Conservation (phyloP, 1,140 invertebrate genomes). For the Lasioglossum albipes region DNA sequence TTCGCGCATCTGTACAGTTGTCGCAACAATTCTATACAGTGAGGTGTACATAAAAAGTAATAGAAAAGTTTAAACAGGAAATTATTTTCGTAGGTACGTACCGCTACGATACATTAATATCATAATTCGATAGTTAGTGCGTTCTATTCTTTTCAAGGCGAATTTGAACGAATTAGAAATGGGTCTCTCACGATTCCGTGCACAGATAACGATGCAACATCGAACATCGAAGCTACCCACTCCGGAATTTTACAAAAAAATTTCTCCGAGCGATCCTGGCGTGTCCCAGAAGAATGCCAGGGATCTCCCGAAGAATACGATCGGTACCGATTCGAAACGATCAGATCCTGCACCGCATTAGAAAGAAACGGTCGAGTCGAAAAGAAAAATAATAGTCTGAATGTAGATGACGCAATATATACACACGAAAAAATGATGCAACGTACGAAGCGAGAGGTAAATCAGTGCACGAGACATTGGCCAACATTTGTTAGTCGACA, state of each 20-base stretch:
- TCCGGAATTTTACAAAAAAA: conserved; percentile 56
- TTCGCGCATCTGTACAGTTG: not conserved
- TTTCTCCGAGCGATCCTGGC: conserved; percentile 18
- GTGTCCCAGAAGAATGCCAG: not conserved
- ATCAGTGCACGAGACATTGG: not conserved
- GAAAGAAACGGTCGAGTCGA: not conserved
- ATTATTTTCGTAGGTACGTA: conserved; percentile 26
- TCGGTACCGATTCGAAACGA: not conserved
- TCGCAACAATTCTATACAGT: not conserved
- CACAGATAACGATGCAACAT: conserved; percentile 65
- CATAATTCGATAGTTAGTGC: not conserved
- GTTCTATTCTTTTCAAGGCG: not conserved
- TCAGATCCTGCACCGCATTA: not conserved
- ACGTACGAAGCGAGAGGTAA: not conserved
- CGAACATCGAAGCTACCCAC: not conserved
- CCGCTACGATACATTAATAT: not conserved
- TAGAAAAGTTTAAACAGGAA: not conserved
- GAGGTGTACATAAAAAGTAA: not conserved
- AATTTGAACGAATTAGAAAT: conserved; percentile 43
- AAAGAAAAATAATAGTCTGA: not conserved
- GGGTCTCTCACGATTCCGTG: conserved; percentile 77
- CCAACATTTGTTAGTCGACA: not conserved
- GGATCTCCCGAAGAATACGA: not conserved
- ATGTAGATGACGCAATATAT: not conserved
- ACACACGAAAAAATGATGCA: not conserved